These are phyloP conservation scores for Scaeva pyrastri DNA, from an alignment of 2,888 invertebrate genomes.

Conservation along the genomic window DNA sequence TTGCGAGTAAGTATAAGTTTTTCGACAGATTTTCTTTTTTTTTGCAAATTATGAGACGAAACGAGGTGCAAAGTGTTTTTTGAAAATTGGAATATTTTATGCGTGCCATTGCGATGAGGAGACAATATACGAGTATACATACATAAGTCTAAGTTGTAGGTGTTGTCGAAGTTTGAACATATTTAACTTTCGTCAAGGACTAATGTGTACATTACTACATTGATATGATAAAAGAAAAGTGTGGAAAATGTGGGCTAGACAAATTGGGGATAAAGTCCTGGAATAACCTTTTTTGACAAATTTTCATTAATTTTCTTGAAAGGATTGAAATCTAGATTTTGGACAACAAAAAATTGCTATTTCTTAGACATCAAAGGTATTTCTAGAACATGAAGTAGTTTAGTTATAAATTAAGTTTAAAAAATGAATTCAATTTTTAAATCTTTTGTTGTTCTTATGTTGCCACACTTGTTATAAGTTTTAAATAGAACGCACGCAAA, in stretches of 20 bases:
- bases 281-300: neutral
- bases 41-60: neutral
- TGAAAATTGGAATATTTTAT: slow-evolving; percentile 34
- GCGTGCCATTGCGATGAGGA: neutral
- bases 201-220: neutral
- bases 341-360: no score
- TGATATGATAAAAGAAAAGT: no score
- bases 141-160: neutral
- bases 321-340: no score
- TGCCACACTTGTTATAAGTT: no score
- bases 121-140: neutral
- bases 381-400: no score
- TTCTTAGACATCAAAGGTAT: no score
- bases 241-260: no score
- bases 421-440: no score
- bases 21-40: neutral
- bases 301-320: no score
- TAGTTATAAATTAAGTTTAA: no score
- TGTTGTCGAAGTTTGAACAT: neutral
- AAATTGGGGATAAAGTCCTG: neutral
- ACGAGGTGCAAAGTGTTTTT: slow-evolving; percentile 22
- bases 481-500: no score
- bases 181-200: neutral
- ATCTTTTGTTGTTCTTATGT: no score
- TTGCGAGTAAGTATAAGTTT: neutral